Evolutionary conservation across 2,888 invertebrate species (phyloP).

Genomic region (Cyrtodaria siliqua): DNA sequence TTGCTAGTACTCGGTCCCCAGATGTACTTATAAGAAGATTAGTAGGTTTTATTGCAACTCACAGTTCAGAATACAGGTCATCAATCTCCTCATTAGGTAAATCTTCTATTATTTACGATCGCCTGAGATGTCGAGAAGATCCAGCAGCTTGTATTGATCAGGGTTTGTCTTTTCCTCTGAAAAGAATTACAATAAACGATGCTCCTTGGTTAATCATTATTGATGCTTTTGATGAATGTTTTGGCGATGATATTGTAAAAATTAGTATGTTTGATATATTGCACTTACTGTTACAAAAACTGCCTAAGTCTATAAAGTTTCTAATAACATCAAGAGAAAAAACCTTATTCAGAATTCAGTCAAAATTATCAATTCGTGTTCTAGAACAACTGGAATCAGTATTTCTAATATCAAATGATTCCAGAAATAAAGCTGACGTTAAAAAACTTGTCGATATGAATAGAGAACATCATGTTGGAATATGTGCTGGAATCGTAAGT

Average conservation of each 20-base stretch:
- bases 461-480: neutral
- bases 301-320: slow-evolving; percentile 30
- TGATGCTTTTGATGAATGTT: slow-evolving; percentile 37
- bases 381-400: neutral
- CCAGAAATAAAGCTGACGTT: slow-evolving; percentile 15
- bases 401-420: slow-evolving; percentile 1
- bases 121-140: slow-evolving; percentile 15
- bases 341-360: too few relatives aligned
- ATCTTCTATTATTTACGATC: slow-evolving; percentile 14
- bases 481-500: neutral
- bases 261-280: slow-evolving; percentile 9
- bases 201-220: slow-evolving; percentile 9
- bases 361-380: neutral
- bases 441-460: neutral
- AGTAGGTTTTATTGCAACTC: slow-evolving; percentile 24
- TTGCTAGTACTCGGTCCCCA: slow-evolving; percentile 11
- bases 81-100: slow-evolving; percentile 14
- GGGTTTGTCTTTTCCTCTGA: slow-evolving; percentile 13
- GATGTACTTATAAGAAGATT: slow-evolving; percentile 20
- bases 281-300: neutral
- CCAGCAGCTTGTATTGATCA: slow-evolving; percentile 32
- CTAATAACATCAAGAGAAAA: slow-evolving; percentile 19
- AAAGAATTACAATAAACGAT: neutral
- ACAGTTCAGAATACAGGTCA: slow-evolving; percentile 23
- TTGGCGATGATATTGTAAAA: neutral